These are phyloP conservation scores for Geococcyx californianus DNA, from an alignment of 2,113 vertebrate species.

Conservation along the genomic window DNA sequence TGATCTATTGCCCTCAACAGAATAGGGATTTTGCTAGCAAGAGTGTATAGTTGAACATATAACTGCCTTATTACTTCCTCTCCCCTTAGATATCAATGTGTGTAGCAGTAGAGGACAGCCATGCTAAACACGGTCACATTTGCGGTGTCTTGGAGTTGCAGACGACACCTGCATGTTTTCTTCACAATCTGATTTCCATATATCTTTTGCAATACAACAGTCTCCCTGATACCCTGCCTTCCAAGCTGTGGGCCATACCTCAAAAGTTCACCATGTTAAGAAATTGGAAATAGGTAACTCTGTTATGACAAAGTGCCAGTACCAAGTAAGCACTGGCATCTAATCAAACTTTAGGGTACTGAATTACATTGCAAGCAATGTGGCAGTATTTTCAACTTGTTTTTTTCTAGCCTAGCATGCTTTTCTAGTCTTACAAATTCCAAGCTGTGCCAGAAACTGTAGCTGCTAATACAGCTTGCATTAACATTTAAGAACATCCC, in stretches of 20 bases:
- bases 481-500: slow-evolving; percentile 24
- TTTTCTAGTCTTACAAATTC: not conserved
- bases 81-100: not conserved
- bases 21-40: not conserved
- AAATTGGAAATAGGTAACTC: not conserved
- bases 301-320: not conserved
- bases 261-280: not conserved
- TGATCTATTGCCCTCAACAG: not conserved
- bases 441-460: slow-evolving; percentile 22
- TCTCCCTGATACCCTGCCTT: not conserved
- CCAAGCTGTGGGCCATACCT: not conserved
- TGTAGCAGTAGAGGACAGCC: not conserved
- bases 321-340: not conserved
- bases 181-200: not conserved
- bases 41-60: not conserved
- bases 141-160: not conserved
- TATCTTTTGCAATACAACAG: not conserved
- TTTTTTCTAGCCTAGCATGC: not conserved
- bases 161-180: not conserved
- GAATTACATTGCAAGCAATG: slow-evolving; percentile 21
- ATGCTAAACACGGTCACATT: not conserved
- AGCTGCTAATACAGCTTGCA: slow-evolving; percentile 16
- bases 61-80: not conserved
- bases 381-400: not conserved
- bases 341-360: slow-evolving; percentile 20